These are phyloP conservation scores for Holacanthella duospinosa DNA, from an alignment of 2,888 invertebrate species.

Conservation along the genomic window DNA sequence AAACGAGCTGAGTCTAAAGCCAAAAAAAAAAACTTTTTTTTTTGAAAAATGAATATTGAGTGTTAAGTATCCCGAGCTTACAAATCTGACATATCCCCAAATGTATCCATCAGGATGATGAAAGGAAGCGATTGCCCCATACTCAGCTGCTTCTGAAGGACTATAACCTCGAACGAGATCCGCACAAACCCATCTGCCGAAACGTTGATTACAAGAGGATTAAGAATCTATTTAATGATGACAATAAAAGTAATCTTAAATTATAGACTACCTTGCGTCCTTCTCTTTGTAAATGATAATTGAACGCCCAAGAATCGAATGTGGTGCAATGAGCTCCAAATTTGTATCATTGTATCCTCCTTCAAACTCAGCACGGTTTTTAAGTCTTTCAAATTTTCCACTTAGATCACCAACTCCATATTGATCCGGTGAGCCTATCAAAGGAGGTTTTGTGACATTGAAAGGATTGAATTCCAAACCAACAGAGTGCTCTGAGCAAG, in stretches of 20 bases:
- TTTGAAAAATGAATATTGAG: neutral
- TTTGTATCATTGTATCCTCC: constrained; percentile 63
- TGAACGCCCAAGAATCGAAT: constrained; percentile 74
- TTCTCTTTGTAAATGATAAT: constrained; percentile 63
- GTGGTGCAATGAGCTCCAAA: constrained; percentile 67
- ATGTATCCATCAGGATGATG: constrained; percentile 79
- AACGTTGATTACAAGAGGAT: neutral
- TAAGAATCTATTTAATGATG: no score
- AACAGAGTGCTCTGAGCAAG: constrained; percentile 70
- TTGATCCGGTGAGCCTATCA: constrained; percentile 68
- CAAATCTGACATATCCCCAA: constrained; percentile 73
- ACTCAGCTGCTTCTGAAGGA: constrained; percentile 72
- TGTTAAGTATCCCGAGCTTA: no score
- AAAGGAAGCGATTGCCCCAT: constrained; percentile 79
- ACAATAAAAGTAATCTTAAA: neutral
- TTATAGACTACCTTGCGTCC: constrained; percentile 15
- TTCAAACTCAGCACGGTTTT: constrained; percentile 48
- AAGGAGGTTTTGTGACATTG: constrained; percentile 54
- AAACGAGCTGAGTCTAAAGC: constrained; percentile 66
- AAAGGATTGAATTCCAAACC: constrained; percentile 82
- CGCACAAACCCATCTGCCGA: constrained; percentile 65
- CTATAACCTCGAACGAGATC: constrained; percentile 76
- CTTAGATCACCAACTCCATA: constrained; percentile 78
- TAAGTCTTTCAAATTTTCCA: constrained; percentile 70
- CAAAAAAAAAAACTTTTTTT: no score